These are phyloP conservation scores for Luperina nickerlii DNA, from an alignment of 2,888 invertebrate species.

Conservation along the genomic window DNA sequence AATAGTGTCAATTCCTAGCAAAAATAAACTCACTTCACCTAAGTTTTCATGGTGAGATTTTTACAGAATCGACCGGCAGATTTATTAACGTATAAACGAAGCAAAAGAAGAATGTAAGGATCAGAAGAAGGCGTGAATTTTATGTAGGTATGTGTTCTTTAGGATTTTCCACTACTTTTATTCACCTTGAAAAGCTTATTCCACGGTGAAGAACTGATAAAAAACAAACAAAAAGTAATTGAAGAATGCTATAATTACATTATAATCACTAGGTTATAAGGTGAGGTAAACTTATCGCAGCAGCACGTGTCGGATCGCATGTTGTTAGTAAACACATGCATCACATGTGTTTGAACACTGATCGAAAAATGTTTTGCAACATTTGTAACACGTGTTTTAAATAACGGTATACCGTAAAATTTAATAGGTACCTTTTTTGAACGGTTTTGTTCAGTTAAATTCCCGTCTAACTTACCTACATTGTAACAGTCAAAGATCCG, in stretches of 20 bases:
- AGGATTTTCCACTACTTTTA: neutral
- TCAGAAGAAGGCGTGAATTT: too few species aligned
- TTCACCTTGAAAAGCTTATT: too few species aligned
- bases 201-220: too few species aligned
- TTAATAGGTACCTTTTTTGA: neutral
- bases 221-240: conserved; percentile 10
- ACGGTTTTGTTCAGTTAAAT: neutral
- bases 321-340: conserved; percentile 5
- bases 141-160: too few species aligned
- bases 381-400: neutral
- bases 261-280: conserved; percentile 45
- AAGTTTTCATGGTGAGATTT: too few species aligned
- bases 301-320: conserved; percentile 28
- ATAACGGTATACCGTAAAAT: neutral
- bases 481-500: neutral
- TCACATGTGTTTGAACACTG: neutral
- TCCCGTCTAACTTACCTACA: neutral
- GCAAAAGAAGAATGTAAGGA: too few species aligned
- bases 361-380: neutral
- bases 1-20: too few species aligned
- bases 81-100: too few species aligned
- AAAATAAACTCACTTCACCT: too few species aligned
- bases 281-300: conserved; percentile 28
- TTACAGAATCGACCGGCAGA: too few species aligned
- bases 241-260: conserved; percentile 11